Percentiles rank a stretch among this genome's conserved stretches.
These are phyloP conservation scores for Brassicogethes aeneus DNA, from an alignment of 2,888 invertebrate genomes.

Conservation along the genomic window DNA sequence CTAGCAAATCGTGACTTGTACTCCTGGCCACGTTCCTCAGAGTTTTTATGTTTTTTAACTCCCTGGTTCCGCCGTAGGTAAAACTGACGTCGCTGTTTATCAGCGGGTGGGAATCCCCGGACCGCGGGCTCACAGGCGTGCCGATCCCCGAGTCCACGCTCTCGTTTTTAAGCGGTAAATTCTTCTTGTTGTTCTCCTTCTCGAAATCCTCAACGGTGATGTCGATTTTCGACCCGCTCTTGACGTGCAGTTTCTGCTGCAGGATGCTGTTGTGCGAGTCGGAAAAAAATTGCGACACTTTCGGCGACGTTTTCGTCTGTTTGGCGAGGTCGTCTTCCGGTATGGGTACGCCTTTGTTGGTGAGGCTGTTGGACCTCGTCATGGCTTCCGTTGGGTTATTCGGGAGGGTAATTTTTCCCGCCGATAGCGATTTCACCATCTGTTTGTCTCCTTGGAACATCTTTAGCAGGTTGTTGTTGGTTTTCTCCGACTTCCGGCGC, in stretches of 20 bases:
- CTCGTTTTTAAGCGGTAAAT: constrained; percentile 23
- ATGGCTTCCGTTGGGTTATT: constrained; percentile 18
- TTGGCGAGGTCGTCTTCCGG: constrained; percentile 5
- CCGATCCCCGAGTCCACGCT: constrained; percentile 55
- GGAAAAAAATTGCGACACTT: constrained; percentile 50
- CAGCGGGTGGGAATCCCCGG: constrained; percentile 52
- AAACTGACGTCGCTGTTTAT: constrained; percentile 74
- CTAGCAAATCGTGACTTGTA: constrained; percentile 29
- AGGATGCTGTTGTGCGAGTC: constrained; percentile 61
- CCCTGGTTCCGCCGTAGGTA: constrained; percentile 71
- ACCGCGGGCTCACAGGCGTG: constrained; percentile 49
- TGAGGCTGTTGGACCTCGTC: constrained; percentile 30
- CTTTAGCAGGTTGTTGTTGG: constrained; percentile 29
- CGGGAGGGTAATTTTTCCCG: constrained; percentile 29
- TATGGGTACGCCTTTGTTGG: constrained; percentile 18
- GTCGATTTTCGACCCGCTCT: constrained; percentile 25
- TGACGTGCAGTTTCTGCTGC: constrained; percentile 45
- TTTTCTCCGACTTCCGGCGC: constrained; percentile 35
- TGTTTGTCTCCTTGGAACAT: constrained; percentile 31
- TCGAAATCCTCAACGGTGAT: constrained; percentile 36
- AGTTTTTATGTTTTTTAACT: constrained; percentile 61
- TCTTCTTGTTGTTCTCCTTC: constrained; percentile 16
- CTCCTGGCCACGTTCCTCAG: constrained; percentile 24
- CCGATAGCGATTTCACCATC: constrained; percentile 37
- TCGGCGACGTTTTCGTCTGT: constrained; percentile 13